A percentile compares a stretch with the other conserved stretches of the same genome.
phyloP scores from a whole-genome alignment of 2,888 invertebrate species.

The Hirtodrosophila histrioides region DNA sequence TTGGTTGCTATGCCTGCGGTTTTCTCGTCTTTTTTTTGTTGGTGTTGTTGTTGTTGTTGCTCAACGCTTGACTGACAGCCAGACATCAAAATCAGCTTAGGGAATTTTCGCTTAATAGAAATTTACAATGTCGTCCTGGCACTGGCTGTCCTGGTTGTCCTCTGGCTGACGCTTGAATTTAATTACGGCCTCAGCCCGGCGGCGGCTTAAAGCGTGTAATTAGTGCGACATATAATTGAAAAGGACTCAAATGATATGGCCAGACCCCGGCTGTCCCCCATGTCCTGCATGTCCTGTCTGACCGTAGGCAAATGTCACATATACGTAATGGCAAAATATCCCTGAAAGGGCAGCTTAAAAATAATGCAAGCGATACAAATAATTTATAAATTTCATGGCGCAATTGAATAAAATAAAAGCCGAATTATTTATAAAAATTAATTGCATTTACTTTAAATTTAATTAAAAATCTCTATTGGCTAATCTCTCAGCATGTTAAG shows the following conservation, averaged over 20 bases:
- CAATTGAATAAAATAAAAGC: slow-evolving; percentile 26
- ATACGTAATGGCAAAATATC: slow-evolving; percentile 15
- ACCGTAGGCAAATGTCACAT: slow-evolving; percentile 46
- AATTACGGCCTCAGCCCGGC: slow-evolving; percentile 66
- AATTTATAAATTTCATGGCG: slow-evolving; percentile 16
- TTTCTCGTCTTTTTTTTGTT: slow-evolving; percentile 27
- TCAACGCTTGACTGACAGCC: slow-evolving; percentile 63
- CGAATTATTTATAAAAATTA: slow-evolving; percentile 23
- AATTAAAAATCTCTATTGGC: slow-evolving; percentile 29
- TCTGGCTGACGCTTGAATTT: slow-evolving; percentile 63
- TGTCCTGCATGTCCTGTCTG: slow-evolving; percentile 25
- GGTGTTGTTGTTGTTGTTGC: slow-evolving; percentile 30
- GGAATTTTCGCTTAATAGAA: slow-evolving; percentile 73
- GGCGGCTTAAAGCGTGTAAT: slow-evolving; percentile 72
- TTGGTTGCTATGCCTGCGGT: slow-evolving; percentile 59
- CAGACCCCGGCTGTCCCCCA: slow-evolving; percentile 7
- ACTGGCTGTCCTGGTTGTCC: slow-evolving; percentile 23
- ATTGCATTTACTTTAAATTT: slow-evolving; percentile 11
- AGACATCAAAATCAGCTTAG: slow-evolving; percentile 76
- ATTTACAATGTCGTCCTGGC: slow-evolving; percentile 66
- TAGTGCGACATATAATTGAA: slow-evolving; percentile 75
- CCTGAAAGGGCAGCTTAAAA: slow-evolving; percentile 17
- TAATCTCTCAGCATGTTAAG: slow-evolving; percentile 12
- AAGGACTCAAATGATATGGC: slow-evolving; percentile 72
- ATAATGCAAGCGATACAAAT: slow-evolving; percentile 12